Evolutionary conservation across 2,113 vertebrate genomes (phyloP), one percentile per base, ranked within the genome.

Genomic region (Xyrauchen texanus): DNA sequence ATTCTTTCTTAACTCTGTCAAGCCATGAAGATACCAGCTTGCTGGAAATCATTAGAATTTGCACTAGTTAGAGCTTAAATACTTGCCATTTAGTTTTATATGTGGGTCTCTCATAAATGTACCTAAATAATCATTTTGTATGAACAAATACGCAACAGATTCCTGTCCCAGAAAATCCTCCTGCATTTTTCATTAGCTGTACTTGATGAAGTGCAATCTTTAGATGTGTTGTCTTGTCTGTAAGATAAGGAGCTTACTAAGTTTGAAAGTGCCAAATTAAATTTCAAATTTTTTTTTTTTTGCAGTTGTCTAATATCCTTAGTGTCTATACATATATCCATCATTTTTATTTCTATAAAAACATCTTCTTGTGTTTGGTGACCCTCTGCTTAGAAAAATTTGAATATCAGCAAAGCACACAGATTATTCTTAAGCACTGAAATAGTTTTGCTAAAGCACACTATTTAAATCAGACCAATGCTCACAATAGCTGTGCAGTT

Each of bases 401-500:
- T 1, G 21, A 34, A 34, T 34, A 34, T 34, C 21, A 34, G 21
- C 21, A 34, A 34, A 90, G 84, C 87, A 87, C 53, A 58, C 81
- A 87, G 69, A 46, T 81, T 72, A 67, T 77, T 85, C 82, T 84
- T 83, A 80, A 84, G 51, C 64, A 34, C 42, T 83, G 67, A 72
- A 62, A 80, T n/a, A 63, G 46, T 62, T 84, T 77, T 79, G 80
- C 64, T 79, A 77, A 88, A 87, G 86, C 86, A 88, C 85, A 87
- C 84, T 64, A 73, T 69, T 79, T 76, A 83, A 69, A 60, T 16
- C 67, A 34, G 21, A 34, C 55, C 55, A 64, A 12, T 53, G 63
- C 63, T 47, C 53, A 70, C 12, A 73, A 77, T 10, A 53, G 8
- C 21, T 53, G 8, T 53, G 51, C 51, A 10, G 8, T 53, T 10